Base-by-base conservation (phyloP, 2,888 invertebrate genomes). In the Athrips mouffetella region DNA sequence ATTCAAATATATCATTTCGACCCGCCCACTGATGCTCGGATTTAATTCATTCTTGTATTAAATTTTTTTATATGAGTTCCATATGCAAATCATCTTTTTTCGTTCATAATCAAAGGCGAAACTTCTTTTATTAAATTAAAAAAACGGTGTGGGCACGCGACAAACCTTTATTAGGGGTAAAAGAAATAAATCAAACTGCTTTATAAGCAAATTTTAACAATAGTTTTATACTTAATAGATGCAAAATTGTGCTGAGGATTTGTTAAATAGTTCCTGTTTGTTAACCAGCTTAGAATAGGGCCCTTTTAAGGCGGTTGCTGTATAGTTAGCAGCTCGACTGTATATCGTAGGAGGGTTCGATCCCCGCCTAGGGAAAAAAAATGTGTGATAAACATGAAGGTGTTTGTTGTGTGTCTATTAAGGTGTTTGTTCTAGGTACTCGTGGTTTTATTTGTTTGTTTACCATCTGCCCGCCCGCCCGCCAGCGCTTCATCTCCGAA, bases 81-180 rank as follows among this genome's bases (percentile, higher is more conserved):
- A 63, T 82, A 85, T 87, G 85, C 75, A 73, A 85, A 87, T 82
- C 55, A 44, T 11, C 58, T 59, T 65, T 72, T 68, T 70, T 73
- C 66, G 62, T 59, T 67, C 70, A 10, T 67, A 62, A 67, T 69
- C 60, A 70, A 64, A 67, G 50, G 59, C 50, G 63, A 65, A 62
- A 60, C 13, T 45, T 63, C 75, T 80, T 80, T 75, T 76, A 60
- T 54, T 47, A 35, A 53, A 58, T 52, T 48, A 57, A 73, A 82
- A 82, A 83, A 76, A 61, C n/a, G n/a, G n/a, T 61, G 73, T 77
- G 82, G 83, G 83, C 85, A 85, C 82, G 83, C 76, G 85, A 58
- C 58, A 27, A 57, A 60, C 62, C 54, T 4, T 21, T 18, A 7
- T 63, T 63, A 54, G 63, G 67, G 68, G 64, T 65, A 57, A 48